Percentiles rank a stretch among this genome's conserved stretches.
phyloP scores from a whole-genome alignment of 2,797 vertebrate genomes.

The Bucorvus abyssinicus region DNA sequence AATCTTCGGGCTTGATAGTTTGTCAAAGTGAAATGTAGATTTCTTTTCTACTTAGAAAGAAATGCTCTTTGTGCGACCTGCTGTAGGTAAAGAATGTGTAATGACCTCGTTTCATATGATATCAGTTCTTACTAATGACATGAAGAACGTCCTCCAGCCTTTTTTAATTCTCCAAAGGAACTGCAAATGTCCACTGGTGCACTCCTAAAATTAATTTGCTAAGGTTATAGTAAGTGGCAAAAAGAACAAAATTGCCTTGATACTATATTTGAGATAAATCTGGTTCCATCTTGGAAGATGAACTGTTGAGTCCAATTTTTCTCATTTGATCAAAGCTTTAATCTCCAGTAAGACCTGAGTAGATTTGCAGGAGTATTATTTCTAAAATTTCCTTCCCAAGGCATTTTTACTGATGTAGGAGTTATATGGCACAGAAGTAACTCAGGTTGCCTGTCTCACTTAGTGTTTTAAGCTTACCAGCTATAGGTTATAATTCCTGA shows the following conservation, averaged over 20 bases:
- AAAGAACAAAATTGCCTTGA: neutral
- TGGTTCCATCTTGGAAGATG: neutral
- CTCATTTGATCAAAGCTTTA: neutral
- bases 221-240: neutral
- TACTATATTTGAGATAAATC: neutral
- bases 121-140: neutral
- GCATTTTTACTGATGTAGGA: neutral
- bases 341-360: neutral
- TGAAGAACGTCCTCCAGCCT: neutral
- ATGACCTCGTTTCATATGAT: neutral
- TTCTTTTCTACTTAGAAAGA: neutral
- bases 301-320: neutral
- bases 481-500: neutral
- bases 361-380: neutral
- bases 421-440: neutral
- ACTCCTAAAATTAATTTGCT: neutral
- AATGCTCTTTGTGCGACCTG: neutral
- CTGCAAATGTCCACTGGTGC: neutral
- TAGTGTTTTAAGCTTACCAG: neutral
- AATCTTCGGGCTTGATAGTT: neutral
- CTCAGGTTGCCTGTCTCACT: neutral
- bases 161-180: neutral
- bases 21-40: neutral
- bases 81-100: neutral
- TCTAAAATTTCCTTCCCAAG: neutral